Evolutionary conservation across 2,113 vertebrate genomes (phyloP), one percentile per base, ranked within the genome.

Genomic region (Addax nasomaculatus): DNA sequence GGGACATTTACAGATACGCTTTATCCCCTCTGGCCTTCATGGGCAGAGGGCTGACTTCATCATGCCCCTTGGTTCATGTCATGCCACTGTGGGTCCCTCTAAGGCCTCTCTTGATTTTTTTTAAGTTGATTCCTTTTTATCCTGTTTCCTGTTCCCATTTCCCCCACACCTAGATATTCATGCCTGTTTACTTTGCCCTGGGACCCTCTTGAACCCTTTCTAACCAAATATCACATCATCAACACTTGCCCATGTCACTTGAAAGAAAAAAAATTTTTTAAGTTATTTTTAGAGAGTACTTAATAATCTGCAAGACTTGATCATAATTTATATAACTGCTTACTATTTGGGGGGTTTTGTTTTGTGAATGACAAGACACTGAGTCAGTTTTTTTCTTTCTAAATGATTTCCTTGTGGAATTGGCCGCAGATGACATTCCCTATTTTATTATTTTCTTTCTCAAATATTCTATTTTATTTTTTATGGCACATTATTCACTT

Each of bases 341-440:
- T 19, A 55, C 45, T 33, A 0, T 62, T 60, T 25, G 14, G 49
- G 47, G 79, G 36, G 55, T 9, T 94, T 47, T 89, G 60, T 83
- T 84, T 51, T 80, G 43, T 93, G 57, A 93, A 97, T 49, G 64
- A 58, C 12, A 89, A 85, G 62, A 92, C 11, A 53, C 23, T n/a
- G 51, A 62, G 53, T 84, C 53, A 33, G 51, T 84, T 36, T 43
- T 76, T 81, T 89, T 70, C n/a, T 64, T 87, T 45, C 30, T 64
- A 25, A 67, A 97, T 91, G 49, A 89, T 78, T 78, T 58, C 76
- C 36, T 49, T 49, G 64, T 33, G 92, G 94, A 67, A 51, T 60
- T 51, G 43, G n/a, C 84, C 29, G 7, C n/a, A 91, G 33, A 91
- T 57, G 27, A n/a, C 25, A 39, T 62, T 89, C 5, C 21, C 30